These are phyloP conservation scores for Limnodromus scolopaceus DNA, from an alignment of 2,797 vertebrate species.

Conservation along the genomic window DNA sequence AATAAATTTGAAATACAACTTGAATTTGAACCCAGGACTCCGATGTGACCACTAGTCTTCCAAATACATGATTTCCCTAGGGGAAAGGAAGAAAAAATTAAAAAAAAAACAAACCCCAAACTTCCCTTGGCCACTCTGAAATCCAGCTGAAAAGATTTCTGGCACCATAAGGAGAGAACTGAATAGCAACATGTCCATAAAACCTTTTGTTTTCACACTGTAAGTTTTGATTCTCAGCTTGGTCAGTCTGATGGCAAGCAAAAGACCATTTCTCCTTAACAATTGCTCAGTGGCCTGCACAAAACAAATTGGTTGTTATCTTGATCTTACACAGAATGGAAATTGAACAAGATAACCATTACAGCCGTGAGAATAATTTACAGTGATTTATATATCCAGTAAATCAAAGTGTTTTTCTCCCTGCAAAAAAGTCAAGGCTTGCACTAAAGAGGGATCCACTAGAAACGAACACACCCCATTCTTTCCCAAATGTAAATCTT, in stretches of 20 bases:
- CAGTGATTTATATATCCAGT: background rate
- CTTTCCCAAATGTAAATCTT: background rate
- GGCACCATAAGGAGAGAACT: background rate
- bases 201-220: background rate
- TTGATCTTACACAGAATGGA: background rate
- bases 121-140: background rate
- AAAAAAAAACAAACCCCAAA: background rate
- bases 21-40: background rate
- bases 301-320: constrained; percentile 22
- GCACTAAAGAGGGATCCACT: background rate
- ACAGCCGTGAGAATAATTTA: constrained; percentile 2
- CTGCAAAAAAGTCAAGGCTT: background rate
- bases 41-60: background rate
- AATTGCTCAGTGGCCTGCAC: background rate
- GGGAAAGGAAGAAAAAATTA: background rate
- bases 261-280: background rate
- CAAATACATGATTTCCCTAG: rapidly evolving
- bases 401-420: background rate
- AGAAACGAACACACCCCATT: background rate
- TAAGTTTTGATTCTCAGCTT: background rate
- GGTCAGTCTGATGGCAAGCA: background rate
- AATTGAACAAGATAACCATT: constrained; percentile 22
- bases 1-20: background rate
- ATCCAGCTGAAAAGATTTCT: background rate
- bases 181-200: background rate